Evolutionary conservation across 2,113 vertebrate species (phyloP), one percentile per base, ranked within the genome.

Genomic region (Vimba vimba): DNA sequence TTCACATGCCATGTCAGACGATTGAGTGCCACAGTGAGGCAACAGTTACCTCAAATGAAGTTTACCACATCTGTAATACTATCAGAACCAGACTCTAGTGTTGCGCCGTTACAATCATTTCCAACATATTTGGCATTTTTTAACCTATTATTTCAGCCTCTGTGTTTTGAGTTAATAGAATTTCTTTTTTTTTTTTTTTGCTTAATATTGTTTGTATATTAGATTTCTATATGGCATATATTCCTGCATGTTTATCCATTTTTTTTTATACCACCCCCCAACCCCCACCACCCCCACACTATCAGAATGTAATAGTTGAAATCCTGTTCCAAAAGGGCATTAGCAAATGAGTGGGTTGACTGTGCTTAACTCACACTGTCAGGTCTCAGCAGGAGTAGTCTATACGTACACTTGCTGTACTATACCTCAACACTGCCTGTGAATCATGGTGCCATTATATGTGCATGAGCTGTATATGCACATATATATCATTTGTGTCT

Each of bases 1-100:
- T 89, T 94, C 91, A 91, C 89, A 91, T 90, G 90, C 90, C 50
- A 91, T 88, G 91, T 92, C 79, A 92, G 88, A 87, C 85, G 57
- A 87, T 79, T 89, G 92, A 93, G 84, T 93, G 36, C 60, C 57
- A 87, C 66, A 57, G 79, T 89, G 88, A 89, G 83, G 88, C 88
- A 89, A 89, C 83, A 89, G 86, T 89, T 89, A 85, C 88, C 83
- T 87, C 64, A 66, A 87, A 87, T 89, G 75, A 89, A 83, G 88
- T 85, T 81, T 79, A 77, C 83, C 88, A 23, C 55, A 69, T 85
- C n/a, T 33, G 71, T 74, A 85, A 71, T 47, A 55, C 83, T 76
- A 64, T 55, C 73, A 45, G 79, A 78, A 80, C 84, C 71, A 85
- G 52, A 39, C 47, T 76, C n/a, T 1, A 33, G 25, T 11, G 80